Evolutionary conservation across 1,140 invertebrate species (phyloP), one percentile per base, ranked within the genome.

Genomic region (Papilio polytes): DNA sequence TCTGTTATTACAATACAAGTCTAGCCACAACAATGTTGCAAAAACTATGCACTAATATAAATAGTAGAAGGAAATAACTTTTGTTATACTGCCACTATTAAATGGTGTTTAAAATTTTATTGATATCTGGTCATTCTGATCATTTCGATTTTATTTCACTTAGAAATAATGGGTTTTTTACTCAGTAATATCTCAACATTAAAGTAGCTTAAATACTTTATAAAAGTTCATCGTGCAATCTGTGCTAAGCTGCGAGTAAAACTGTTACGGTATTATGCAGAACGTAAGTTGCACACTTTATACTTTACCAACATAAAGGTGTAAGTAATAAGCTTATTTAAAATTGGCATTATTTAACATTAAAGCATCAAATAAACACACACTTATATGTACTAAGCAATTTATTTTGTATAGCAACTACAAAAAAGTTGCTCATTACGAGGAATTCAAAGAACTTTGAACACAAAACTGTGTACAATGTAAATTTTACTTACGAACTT

Each of bases 151-250:
- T n/a, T n/a, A n/a, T n/a, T n/a, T n/a, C n/a, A n/a, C n/a, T n/a
- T n/a, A n/a, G n/a, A n/a, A n/a, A n/a, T n/a, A n/a, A n/a, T n/a
- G n/a, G n/a, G n/a, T n/a, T n/a, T n/a, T n/a, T n/a, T n/a, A n/a
- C n/a, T n/a, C n/a, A n/a, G 59, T 70, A 66, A 66, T 31, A 12
- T 66, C 59, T 66, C 59, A 26, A 66, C 20, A 59, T 36, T 36
- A 15, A 70, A 70, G 63, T 70, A 70, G 63, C 63, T 70, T 70
- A 70, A 70, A 41, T 36, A 70, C 63, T 70, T 70, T 70, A 70
- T 31, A 31, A 70, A 36, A 70, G 26, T 70, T 18, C 22, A 70
- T 15, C 22, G 36, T 70, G 31, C 6, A 70, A 70, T 31, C 63
- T 70, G 63, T 7, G 63, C 63, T 70, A 36, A 31, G 26, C 13